Evolutionary conservation across 2,888 invertebrate genomes (phyloP).

Genomic region (Scaeva pyrastri): DNA sequence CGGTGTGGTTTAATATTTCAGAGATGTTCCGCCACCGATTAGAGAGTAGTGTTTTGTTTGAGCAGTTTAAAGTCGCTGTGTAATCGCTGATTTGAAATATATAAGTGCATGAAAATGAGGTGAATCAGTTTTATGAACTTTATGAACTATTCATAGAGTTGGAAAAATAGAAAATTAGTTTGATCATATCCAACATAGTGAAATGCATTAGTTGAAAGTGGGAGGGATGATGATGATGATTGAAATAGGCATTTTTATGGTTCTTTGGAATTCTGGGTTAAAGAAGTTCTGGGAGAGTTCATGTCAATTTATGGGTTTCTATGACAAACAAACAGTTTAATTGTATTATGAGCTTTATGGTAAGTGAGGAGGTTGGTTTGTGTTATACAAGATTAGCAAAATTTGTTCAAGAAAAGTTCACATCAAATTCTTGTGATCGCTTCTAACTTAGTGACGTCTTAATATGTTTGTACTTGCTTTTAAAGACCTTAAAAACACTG

Average conservation of each 20-base stretch:
- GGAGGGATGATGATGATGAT: background rate
- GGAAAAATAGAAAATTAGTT: conserved; percentile 2
- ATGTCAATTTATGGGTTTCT: background rate
- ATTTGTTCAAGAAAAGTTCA: no score
- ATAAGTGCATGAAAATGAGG: conserved; percentile 37
- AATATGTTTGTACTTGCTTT: no score
- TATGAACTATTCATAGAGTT: conserved; percentile 4
- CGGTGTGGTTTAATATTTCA: conserved; percentile 43
- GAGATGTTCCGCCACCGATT: conserved; percentile 40
- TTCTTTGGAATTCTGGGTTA: conserved; percentile 18
- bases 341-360: background rate
- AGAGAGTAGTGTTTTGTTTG: conserved; percentile 33
- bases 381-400: no score
- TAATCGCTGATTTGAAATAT: conserved; percentile 37
- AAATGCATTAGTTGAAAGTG: background rate
- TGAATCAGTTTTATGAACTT: conserved; percentile 27
- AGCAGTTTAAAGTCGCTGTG: conserved; percentile 13
- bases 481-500: no score
- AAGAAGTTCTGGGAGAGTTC: background rate
- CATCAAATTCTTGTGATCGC: no score
- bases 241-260: conserved; percentile 9
- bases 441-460: no score
- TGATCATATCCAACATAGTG: conserved; percentile 8
- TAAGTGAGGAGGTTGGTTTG: no score
- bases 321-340: background rate